Conservation (phyloP, 1,140 invertebrate genomes). For the Trichonephila clavata region DNA sequence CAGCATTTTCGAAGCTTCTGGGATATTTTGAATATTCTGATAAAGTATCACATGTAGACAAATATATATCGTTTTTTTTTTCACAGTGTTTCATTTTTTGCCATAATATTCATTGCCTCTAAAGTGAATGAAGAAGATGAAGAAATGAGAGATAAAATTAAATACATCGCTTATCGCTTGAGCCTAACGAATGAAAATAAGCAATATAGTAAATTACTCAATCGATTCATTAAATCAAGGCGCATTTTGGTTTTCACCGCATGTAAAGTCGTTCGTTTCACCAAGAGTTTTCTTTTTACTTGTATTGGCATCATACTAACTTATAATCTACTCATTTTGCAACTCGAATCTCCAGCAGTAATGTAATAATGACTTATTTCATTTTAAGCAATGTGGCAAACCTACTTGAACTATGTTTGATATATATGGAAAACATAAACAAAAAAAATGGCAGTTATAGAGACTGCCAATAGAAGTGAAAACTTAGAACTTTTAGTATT, state of each 20-base stretch:
- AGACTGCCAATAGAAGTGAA: too few relatives aligned
- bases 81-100: constrained; percentile 33
- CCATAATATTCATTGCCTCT: constrained; percentile 11
- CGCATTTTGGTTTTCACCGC: not conserved
- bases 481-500: too few relatives aligned
- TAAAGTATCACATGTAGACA: not conserved
- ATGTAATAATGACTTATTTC: too few relatives aligned
- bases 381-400: too few relatives aligned
- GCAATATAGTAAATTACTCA: not conserved
- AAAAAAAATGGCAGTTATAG: too few relatives aligned
- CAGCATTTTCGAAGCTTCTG: not conserved
- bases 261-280: not conserved
- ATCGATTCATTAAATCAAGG: not conserved
- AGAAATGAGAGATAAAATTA: constrained; percentile 2
- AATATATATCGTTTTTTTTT: not conserved
- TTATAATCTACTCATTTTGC: constrained; percentile 41
- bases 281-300: not conserved
- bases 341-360: not conserved
- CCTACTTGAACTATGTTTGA: too few relatives aligned
- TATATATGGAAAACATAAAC: too few relatives aligned
- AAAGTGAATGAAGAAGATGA: constrained; percentile 1
- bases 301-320: constrained; percentile 5
- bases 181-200: not conserved
- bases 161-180: not conserved
- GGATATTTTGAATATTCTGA: not conserved